Base-by-base conservation (phyloP, 2,797 vertebrate species). In the Salarias fasciatus region DNA sequence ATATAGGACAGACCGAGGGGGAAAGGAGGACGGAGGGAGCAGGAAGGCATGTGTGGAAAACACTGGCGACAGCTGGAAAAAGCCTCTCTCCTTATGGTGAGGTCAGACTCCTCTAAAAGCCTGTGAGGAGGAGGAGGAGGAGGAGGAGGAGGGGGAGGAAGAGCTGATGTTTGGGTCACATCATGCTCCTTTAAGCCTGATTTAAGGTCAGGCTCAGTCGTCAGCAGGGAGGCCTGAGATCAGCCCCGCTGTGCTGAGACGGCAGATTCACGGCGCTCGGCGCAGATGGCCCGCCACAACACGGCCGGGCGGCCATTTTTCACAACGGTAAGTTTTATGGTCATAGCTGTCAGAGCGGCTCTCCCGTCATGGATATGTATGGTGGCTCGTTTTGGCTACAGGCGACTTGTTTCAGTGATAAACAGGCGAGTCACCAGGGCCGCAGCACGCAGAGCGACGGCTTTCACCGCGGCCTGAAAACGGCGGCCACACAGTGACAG, bases 11-110 rank as follows among this genome's bases (percentile, higher is more conserved):
- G 68, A 29, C 18, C 3, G 18, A 24, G 18, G 18, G 18, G 28
- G 8, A 55, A 69, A 69, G 10, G 40, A 61, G 47, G 72, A 57
- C 45, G 66, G 63, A 60, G 48, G 37, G 59, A 79, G 66, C 40
- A 47, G 72, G 44, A 54, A 77, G 58, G 48, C 77, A 71, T 69
- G 42, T 68, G 69, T 45, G 43, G 59, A 59, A 74, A 83, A 77
- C 51, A 75, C 5, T 47, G 62, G 43, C 4, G 24, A 75, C 77
- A 82, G 83, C 81, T 79, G 79, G 79, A 82, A 65, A 55, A 66
- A 54, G 42, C 31, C 10, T 49, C 66, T 64, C 50, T 71, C 74
- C 74, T 72, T 66, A 75, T 75, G 74, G 44, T 52, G 56, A 80
- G 82, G 82, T 80, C 63, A 66, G 3, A 56, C 31, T 68, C 46